These are phyloP conservation scores for Chaetodon trifascialis DNA, from an alignment of 2,113 vertebrate genomes.

Conservation along the genomic window DNA sequence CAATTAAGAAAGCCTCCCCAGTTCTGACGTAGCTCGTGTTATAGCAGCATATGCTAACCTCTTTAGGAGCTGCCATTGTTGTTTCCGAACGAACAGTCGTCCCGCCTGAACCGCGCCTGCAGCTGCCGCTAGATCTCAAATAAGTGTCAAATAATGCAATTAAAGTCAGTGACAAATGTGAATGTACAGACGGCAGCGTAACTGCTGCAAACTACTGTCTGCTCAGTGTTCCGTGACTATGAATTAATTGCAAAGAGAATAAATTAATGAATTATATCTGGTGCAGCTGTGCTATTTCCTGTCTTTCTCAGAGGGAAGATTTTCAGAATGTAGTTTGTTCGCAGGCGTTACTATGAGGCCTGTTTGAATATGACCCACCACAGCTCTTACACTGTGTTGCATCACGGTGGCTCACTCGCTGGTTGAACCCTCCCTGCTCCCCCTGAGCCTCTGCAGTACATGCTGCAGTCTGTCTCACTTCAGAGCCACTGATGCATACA, in stretches of 20 bases:
- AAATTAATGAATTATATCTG: neutral
- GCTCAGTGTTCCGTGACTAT: neutral
- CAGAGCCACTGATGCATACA: slow-evolving; percentile 68
- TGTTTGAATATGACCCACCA: slow-evolving; percentile 1
- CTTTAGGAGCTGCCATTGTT: too few species aligned
- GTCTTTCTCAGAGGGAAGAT: slow-evolving; percentile 1
- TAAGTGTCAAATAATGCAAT: slow-evolving; percentile 13
- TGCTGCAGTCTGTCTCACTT: slow-evolving; percentile 70
- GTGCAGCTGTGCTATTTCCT: slow-evolving; percentile 11
- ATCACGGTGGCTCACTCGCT: slow-evolving; percentile 64
- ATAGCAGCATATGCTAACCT: too few species aligned
- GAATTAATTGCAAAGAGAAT: slow-evolving; percentile 9
- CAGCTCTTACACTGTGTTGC: slow-evolving; percentile 75
- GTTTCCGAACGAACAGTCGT: too few species aligned
- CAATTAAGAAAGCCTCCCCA: too few species aligned
- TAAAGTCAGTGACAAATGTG: neutral
- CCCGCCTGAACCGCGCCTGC: too few species aligned
- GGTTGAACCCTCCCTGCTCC: slow-evolving; percentile 41
- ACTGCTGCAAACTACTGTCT: neutral
- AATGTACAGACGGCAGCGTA: neutral
- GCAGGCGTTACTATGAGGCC: neutral
- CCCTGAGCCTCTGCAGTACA: slow-evolving; percentile 66
- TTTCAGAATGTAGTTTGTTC: slow-evolving; percentile 10
- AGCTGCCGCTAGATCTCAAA: neutral
- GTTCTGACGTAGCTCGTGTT: too few species aligned